Evolutionary conservation across 2,113 vertebrate genomes (phyloP).

Genomic region (Ardeotis arabs): DNA sequence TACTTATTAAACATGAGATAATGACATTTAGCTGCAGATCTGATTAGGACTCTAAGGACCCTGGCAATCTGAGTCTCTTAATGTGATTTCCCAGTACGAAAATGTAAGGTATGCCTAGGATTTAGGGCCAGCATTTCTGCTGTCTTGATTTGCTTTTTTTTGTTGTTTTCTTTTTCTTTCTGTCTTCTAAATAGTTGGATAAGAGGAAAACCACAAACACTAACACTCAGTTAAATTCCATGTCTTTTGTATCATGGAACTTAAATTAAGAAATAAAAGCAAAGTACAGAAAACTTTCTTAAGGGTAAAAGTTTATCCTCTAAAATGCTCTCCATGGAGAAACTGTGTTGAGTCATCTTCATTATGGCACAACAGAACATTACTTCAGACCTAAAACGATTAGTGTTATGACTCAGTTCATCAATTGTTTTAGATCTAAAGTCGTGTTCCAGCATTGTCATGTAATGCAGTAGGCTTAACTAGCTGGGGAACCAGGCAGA

Average conservation of each 20-base stretch:
- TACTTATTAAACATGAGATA: slow-evolving; percentile 9
- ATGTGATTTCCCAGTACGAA: slow-evolving; percentile 27
- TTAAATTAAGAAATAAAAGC: not conserved
- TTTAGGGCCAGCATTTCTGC: not conserved
- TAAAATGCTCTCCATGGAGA: not conserved
- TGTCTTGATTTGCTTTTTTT: not conserved
- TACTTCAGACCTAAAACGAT: slow-evolving; percentile 50
- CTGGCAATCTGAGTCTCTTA: not conserved
- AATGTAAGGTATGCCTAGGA: not conserved
- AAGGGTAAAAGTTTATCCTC: slow-evolving; percentile 27
- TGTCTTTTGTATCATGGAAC: not conserved
- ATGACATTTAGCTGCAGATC: slow-evolving; percentile 28
- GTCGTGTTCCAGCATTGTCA: slow-evolving; percentile 34
- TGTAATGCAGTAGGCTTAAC: not conserved
- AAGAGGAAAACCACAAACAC: not conserved
- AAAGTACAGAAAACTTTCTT: not conserved
- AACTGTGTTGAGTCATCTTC: slow-evolving; percentile 45
- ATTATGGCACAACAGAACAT: slow-evolving; percentile 29
- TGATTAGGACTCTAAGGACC: slow-evolving; percentile 1
- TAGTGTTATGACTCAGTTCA: slow-evolving; percentile 53
- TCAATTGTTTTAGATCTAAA: slow-evolving; percentile 43
- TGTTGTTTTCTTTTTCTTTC: not conserved
- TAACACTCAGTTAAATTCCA: not conserved
- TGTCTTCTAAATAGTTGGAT: not conserved
- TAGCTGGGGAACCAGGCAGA: not conserved